phyloP scores from a whole-genome alignment of 2,888 invertebrate genomes.

The Drosophila imparisetae region DNA sequence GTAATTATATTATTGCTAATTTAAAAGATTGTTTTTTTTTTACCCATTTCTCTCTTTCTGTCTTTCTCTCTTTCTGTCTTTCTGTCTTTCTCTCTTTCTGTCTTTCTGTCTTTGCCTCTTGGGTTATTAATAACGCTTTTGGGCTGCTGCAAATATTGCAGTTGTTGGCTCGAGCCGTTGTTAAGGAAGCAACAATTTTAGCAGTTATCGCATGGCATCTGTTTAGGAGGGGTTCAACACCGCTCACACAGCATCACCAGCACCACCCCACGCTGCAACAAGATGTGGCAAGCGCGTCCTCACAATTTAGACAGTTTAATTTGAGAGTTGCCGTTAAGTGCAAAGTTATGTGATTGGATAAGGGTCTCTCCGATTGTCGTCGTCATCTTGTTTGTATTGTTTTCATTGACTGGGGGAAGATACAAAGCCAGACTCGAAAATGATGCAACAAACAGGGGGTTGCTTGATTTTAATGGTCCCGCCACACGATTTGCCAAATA shows the following conservation, averaged over 20 bases:
- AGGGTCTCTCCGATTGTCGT: conserved; percentile 45
- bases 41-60: background rate
- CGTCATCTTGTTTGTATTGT: conserved; percentile 21
- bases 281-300: conserved; percentile 40
- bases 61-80: background rate
- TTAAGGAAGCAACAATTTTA: conserved; percentile 52
- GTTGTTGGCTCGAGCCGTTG: conserved; percentile 15
- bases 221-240: conserved; percentile 41
- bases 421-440: conserved; percentile 4
- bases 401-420: conserved; percentile 3
- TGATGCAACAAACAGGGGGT: conserved; percentile 20
- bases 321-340: conserved; percentile 76
- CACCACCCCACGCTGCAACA: conserved; percentile 2
- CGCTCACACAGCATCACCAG: background rate
- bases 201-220: conserved; percentile 67
- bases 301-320: conserved; percentile 77
- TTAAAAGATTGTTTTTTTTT: conserved; percentile 55
- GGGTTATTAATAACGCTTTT: conserved; percentile 55
- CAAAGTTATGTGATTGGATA: conserved; percentile 76
- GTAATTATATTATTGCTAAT: conserved; percentile 80
- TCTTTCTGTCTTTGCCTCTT: conserved; percentile 4
- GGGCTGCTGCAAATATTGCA: conserved; percentile 48
- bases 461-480: conserved; percentile 19
- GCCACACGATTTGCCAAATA: conserved; percentile 32
- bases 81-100: background rate